These are phyloP conservation scores for Dasyurus viverrinus DNA, from an alignment of 2,113 vertebrate species.

Conservation along the genomic window DNA sequence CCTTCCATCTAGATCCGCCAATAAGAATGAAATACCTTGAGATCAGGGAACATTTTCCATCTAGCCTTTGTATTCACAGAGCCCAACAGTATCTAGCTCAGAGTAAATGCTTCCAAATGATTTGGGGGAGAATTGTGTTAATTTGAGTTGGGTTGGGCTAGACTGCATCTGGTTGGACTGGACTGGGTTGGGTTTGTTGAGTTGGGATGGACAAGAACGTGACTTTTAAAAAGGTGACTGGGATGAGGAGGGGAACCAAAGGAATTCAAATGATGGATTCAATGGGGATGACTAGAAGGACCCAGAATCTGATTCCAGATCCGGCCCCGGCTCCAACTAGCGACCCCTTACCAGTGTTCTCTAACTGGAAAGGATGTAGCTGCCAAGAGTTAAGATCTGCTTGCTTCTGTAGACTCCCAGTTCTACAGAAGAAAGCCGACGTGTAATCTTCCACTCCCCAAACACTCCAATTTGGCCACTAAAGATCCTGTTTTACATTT, in stretches of 20 bases:
- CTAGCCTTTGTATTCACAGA: background rate
- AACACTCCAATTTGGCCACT: slow-evolving; percentile 87
- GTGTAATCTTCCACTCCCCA: slow-evolving; percentile 85
- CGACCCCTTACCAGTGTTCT: slow-evolving; percentile 70
- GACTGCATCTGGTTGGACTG: too few relatives aligned
- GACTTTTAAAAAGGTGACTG: background rate
- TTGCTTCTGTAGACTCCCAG: slow-evolving; percentile 86
- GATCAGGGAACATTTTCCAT: background rate
- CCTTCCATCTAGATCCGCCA: background rate
- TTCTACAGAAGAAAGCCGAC: slow-evolving; percentile 82
- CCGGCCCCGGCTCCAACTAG: slow-evolving; percentile 22
- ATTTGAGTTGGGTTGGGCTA: background rate
- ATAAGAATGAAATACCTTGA: background rate
- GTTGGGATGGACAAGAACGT: background rate
- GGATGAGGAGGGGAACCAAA: background rate
- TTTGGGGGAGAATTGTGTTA: background rate
- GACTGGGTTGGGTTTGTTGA: background rate
- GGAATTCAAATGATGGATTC: slow-evolving; percentile 49
- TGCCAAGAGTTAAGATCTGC: slow-evolving; percentile 84
- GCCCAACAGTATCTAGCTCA: background rate
- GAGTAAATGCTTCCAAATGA: background rate
- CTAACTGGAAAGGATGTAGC: slow-evolving; percentile 79
- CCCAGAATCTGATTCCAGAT: slow-evolving; percentile 48
- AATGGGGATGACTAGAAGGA: slow-evolving; percentile 66
- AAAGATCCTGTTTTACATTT: slow-evolving; percentile 89